Evolutionary conservation across 2,113 vertebrate genomes (phyloP), one percentile per base, ranked within the genome.

Genomic region (Cricetomys ansorgei): DNA sequence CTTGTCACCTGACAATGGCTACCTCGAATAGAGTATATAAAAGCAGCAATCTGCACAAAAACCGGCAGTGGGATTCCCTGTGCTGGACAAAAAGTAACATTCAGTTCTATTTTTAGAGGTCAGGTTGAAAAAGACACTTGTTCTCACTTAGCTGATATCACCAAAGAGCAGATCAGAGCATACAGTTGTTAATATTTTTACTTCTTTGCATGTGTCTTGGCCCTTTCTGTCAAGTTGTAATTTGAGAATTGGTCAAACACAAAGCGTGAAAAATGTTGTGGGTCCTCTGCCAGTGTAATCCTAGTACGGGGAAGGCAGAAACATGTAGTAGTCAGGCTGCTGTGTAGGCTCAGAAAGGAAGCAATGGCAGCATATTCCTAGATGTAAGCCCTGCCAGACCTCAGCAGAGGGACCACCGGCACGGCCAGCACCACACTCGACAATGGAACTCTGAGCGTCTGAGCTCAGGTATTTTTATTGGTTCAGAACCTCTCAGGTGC

Each of bases 81-180:
- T 2, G 15, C 25, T 9, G 50, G 85, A 37, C 0, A 3, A n/a
- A n/a, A n/a, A n/a, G 72, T 57, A 16, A 5, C 4, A 1, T 1
- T 27, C 13, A 13, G 31, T 23, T 40, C 13, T 19, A n/a, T n/a
- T 10, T 1, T 50, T 37, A 69, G 29, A 84, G 43, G 65, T 2
- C 53, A 55, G 64, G n/a, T 29, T 15, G 55, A 62, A 7, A 80
- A n/a, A n/a, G 40, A 37, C 80, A 23, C 31, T 72, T 45, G 37
- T n/a, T 40, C 75, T n/a, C 80, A 11, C 29, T 43, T 1, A n/a
- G 53, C 37, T 73, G 43, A 0, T 21, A 3, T 31, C 67, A 76
- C 13, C 37, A 62, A 37, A 29, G 2, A 29, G n/a, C 5, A 34
- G 0, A 0, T 59, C 64, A n/a, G n/a, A n/a, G n/a, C n/a, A n/a